These are phyloP conservation scores for Euwallacea fornicatus DNA, from an alignment of 1,140 invertebrate species.

Conservation along the genomic window DNA sequence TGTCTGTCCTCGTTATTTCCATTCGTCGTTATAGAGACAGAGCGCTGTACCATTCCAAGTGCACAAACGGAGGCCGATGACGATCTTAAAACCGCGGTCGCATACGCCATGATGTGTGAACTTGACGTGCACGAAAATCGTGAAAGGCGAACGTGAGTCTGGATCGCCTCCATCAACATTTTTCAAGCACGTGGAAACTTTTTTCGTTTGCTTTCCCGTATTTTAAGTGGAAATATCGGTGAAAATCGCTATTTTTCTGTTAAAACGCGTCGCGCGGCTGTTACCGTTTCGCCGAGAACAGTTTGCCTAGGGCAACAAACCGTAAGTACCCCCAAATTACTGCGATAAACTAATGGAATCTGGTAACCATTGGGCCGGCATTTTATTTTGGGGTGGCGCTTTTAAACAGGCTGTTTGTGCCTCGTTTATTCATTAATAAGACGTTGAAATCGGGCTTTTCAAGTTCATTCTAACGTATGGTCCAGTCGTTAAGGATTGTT, in stretches of 20 bases:
- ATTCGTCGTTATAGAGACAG: too few species aligned
- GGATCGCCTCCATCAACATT: constrained; percentile 27
- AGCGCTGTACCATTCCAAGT: too few species aligned
- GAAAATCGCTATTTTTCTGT: constrained; percentile 19
- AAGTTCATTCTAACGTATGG: not conserved
- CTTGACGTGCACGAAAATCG: too few species aligned
- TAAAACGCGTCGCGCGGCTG: constrained; percentile 1
- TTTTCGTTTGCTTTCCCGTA: constrained; percentile 15
- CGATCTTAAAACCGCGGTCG: too few species aligned
- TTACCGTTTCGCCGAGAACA: constrained; percentile 8
- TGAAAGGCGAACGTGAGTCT: constrained; percentile 3
- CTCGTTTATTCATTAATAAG: not conserved
- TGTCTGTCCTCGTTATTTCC: too few species aligned
- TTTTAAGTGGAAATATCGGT: constrained; percentile 34
- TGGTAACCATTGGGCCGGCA: constrained; percentile 35
- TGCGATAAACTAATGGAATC: constrained; percentile 28
- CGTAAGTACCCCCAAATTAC: constrained; percentile 36
- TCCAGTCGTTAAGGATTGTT: not conserved
- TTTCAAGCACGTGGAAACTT: constrained; percentile 40
- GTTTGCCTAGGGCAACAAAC: constrained; percentile 33
- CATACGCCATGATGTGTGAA: too few species aligned
- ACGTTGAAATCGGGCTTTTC: not conserved
- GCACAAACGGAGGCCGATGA: too few species aligned
- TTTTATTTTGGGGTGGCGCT: constrained; percentile 30
- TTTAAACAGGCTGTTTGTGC: not conserved